phyloP scores from a whole-genome alignment of 2,797 vertebrate species.

The Astyanax mexicanus region DNA sequence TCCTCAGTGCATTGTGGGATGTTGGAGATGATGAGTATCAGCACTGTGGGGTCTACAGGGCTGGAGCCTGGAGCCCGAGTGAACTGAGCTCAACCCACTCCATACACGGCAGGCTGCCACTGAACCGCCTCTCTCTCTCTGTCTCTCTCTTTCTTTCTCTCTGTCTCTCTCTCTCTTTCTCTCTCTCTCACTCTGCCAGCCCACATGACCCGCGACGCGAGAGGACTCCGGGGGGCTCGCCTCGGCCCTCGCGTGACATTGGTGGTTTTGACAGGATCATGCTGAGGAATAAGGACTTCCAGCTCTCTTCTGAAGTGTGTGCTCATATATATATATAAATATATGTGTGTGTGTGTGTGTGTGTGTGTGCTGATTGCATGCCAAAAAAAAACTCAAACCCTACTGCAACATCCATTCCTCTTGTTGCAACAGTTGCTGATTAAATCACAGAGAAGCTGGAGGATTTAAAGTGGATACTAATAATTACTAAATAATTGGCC shows the following conservation, averaged over 20 bases:
- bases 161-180: slow-evolving; percentile 53
- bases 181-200: slow-evolving; percentile 63
- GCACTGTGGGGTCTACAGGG: slow-evolving; percentile 50
- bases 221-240: slow-evolving; percentile 67
- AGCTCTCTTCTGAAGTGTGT: not conserved
- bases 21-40: slow-evolving; percentile 41
- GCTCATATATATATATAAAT: not conserved
- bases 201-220: slow-evolving; percentile 68
- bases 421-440: no score
- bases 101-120: slow-evolving; percentile 41
- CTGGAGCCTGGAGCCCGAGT: slow-evolving; percentile 61
- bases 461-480: not conserved
- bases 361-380: no score
- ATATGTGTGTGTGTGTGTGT: slow-evolving; percentile 5
- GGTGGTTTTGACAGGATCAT: slow-evolving; percentile 71
- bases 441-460: no score
- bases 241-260: slow-evolving; percentile 63
- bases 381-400: not conserved
- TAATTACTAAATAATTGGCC: not conserved
- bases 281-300: slow-evolving; percentile 59
- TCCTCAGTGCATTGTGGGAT: not conserved
- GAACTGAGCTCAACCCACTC: slow-evolving; percentile 57
- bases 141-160: slow-evolving; percentile 49
- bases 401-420: not conserved
- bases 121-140: slow-evolving; percentile 55